Percentiles rank a stretch among this genome's conserved stretches.
Conservation (phyloP, 2,797 vertebrate species). For the Oophaga sylvatica region DNA sequence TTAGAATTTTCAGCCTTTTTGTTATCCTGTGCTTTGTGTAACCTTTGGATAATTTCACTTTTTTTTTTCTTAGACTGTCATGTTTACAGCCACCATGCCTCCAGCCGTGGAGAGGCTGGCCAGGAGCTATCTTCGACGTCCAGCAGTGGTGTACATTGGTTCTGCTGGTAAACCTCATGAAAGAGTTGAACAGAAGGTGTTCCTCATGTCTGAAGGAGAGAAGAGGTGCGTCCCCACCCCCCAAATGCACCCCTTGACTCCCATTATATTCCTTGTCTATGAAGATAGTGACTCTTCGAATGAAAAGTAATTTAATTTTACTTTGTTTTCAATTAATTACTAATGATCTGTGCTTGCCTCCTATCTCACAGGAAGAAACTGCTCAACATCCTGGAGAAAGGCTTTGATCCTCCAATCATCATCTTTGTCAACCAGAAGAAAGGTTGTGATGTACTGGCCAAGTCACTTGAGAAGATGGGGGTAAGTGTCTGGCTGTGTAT, state of each 20-base stretch:
- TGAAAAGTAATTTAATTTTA: background rate
- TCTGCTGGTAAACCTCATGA: conserved; percentile 98
- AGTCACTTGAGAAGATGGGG: conserved; percentile 99
- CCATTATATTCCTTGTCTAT: background rate
- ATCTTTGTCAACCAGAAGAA: conserved; percentile 99
- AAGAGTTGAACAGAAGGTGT: conserved; percentile 95
- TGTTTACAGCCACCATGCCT: conserved; percentile 99
- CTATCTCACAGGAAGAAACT: conserved; percentile 88
- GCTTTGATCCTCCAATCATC: conserved; percentile 97
- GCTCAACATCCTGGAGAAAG: conserved; percentile 88
- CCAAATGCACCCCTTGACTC: background rate
- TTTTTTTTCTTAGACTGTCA: conserved; percentile 83
- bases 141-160: conserved; percentile 97
- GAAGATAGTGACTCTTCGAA: background rate
- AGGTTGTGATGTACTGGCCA: conserved; percentile 94
- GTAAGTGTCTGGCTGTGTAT: conserved; percentile 72
- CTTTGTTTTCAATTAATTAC: background rate
- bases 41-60: background rate
- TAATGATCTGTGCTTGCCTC: background rate
- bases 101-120: conserved; percentile 92
- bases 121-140: conserved; percentile 91
- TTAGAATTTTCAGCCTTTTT: background rate
- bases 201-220: conserved; percentile 96
- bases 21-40: background rate
- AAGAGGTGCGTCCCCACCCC: conserved; percentile 82